Conservation (phyloP, 2,888 invertebrate species). For the Lycophotia porphyrea region DNA sequence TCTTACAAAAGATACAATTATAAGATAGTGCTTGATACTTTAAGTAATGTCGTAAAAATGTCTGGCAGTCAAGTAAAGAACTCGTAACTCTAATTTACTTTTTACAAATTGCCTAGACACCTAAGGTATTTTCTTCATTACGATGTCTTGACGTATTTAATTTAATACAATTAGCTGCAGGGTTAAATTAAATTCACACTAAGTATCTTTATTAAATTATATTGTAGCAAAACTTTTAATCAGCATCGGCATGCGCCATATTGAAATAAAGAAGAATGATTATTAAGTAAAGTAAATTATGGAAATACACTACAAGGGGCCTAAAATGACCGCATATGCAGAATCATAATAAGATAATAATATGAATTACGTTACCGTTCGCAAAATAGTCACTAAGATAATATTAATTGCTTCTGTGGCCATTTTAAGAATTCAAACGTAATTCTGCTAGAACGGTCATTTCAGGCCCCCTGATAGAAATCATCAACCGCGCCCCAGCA, state of each 20-base stretch:
- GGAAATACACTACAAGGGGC: background rate
- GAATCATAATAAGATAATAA: no score
- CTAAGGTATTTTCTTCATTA: background rate
- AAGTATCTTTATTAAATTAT: background rate
- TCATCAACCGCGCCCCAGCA: background rate
- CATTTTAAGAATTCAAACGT: no score
- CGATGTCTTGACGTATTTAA: background rate
- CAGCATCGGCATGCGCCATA: background rate
- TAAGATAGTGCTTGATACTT: conserved; percentile 12
- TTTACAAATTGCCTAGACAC: background rate
- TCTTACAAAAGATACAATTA: conserved; percentile 21
- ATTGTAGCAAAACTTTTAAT: background rate
- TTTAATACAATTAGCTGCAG: background rate
- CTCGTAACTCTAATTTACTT: background rate
- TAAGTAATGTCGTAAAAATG: conserved; percentile 8
- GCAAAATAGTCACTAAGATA: no score
- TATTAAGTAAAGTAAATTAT: background rate
- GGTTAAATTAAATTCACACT: background rate
- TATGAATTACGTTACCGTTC: no score
- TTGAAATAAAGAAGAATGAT: background rate
- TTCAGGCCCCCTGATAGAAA: background rate
- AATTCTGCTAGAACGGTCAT: no score
- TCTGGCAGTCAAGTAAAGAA: background rate
- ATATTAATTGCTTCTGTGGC: no score
- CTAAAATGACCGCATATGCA: no score